These are phyloP conservation scores for Drosophila neotestacea DNA, from an alignment of 2,888 invertebrate genomes.

Conservation along the genomic window DNA sequence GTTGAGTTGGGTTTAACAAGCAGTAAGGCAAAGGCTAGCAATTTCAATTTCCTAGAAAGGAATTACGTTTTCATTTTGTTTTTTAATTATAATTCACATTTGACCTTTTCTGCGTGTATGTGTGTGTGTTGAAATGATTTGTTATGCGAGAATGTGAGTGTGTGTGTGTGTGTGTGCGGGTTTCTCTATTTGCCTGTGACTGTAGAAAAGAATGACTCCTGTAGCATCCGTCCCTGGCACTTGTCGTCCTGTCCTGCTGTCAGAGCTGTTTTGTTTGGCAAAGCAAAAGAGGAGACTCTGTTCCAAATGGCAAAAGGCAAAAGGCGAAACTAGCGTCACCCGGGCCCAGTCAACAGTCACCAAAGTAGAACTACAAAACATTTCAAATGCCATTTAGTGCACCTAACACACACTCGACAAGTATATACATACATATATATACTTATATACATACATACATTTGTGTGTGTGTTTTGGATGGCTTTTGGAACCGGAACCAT, in stretches of 20 bases:
- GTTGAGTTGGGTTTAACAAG: conserved; percentile 21
- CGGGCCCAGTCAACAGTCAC: conserved; percentile 39
- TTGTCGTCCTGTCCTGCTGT: conserved; percentile 32
- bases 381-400: conserved; percentile 80
- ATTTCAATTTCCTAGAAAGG: conserved; percentile 71
- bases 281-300: conserved; percentile 31
- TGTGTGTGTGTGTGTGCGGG: conserved; percentile 12
- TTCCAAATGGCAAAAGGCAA: conserved; percentile 71
- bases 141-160: conserved; percentile 10
- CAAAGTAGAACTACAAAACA: conserved; percentile 78
- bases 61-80: conserved; percentile 65
- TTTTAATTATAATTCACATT: conserved; percentile 61
- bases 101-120: conserved; percentile 51
- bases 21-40: conserved; percentile 27
- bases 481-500: conserved; percentile 68
- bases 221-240: conserved; percentile 9
- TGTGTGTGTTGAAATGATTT: conserved; percentile 29
- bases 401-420: conserved; percentile 49
- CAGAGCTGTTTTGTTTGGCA: conserved; percentile 39
- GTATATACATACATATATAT: conserved; percentile 3
- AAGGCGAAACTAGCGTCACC: conserved; percentile 62
- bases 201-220: conserved; percentile 38
- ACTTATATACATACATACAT: conserved; percentile 3
- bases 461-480: conserved; percentile 40
- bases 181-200: background rate